Evolutionary conservation across 2,888 invertebrate species (phyloP).

Genomic region (Tipula helvola): DNA sequence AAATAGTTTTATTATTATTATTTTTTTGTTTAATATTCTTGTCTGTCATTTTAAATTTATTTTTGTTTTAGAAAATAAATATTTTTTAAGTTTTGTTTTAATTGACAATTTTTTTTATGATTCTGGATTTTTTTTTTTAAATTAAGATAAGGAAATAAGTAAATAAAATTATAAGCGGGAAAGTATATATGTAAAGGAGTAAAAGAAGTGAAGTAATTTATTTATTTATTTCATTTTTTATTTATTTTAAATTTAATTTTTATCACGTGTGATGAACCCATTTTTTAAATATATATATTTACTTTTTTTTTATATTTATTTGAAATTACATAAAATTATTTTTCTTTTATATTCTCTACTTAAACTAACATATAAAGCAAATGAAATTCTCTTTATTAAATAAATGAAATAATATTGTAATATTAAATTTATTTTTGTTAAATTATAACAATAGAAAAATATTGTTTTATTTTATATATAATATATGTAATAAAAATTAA

Average conservation of each 20-base stretch:
- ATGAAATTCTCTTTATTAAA: background rate
- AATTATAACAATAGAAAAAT: background rate
- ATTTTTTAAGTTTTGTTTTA: background rate
- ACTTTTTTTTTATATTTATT: background rate
- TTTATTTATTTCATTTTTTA: background rate
- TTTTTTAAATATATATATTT: background rate
- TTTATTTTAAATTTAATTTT: background rate
- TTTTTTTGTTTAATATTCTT: background rate
- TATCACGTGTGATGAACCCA: constrained; percentile 4
- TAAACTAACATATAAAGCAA: constrained; percentile 4
- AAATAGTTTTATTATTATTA: background rate
- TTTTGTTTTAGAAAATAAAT: background rate
- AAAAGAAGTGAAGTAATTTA: background rate
- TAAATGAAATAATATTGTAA: background rate
- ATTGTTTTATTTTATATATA: background rate
- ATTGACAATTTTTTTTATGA: background rate
- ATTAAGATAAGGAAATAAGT: background rate
- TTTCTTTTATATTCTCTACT: background rate
- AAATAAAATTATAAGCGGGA: background rate
- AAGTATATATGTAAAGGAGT: background rate
- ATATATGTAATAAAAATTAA: background rate
- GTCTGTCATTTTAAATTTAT: background rate
- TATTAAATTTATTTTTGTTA: background rate
- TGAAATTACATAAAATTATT: constrained; percentile 4
- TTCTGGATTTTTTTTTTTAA: background rate